phyloP scores from a whole-genome alignment of 2,113 vertebrate genomes.

The Otus sunia region DNA sequence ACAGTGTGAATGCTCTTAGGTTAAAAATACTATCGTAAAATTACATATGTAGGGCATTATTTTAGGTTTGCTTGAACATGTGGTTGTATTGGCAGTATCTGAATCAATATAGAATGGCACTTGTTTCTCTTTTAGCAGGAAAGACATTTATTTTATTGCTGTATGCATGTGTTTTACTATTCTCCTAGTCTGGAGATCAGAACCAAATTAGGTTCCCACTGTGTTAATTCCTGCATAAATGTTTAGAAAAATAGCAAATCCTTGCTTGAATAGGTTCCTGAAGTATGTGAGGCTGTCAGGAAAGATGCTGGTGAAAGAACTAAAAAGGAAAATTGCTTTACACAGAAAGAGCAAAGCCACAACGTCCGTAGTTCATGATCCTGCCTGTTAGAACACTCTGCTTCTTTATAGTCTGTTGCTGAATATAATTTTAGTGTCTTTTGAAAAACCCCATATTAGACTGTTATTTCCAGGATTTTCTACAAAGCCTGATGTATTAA shows the following conservation, averaged over 20 bases:
- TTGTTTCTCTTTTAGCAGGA: not conserved
- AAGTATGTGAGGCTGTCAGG: not conserved
- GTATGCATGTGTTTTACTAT: not conserved
- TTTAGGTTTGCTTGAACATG: not conserved
- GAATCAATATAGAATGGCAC: not conserved
- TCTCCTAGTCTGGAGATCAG: not conserved
- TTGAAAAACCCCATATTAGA: not conserved
- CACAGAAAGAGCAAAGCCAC: not conserved
- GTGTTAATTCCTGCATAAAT: conserved; percentile 14
- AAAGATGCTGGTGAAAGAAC: not conserved
- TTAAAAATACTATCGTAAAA: not conserved
- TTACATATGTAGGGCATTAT: not conserved
- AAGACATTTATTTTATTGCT: not conserved
- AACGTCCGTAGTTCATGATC: not conserved
- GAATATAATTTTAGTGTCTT: not conserved
- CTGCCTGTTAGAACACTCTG: not conserved
- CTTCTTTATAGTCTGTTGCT: not conserved
- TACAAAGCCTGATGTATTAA: not conserved
- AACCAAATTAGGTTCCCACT: not conserved
- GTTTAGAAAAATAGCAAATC: not conserved
- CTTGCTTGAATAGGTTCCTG: not conserved
- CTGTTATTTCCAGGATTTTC: not conserved
- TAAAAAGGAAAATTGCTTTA: not conserved
- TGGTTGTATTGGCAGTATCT: not conserved
- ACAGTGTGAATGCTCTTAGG: not conserved